Conservation (phyloP, 2,113 vertebrate genomes). For the Lipotes vexillifer region DNA sequence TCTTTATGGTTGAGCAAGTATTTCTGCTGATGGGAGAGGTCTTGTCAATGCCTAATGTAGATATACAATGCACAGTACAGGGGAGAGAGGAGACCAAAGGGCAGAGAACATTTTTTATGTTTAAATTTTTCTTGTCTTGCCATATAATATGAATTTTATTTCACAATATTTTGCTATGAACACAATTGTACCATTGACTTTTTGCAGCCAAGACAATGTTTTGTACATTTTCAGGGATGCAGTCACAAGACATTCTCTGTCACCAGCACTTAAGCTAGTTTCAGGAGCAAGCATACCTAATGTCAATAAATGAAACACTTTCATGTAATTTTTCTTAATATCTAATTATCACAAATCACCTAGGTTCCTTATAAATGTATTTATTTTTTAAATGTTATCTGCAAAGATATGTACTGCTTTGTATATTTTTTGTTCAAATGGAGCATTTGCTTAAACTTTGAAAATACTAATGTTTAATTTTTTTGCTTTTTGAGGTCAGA, state of each 20-base stretch:
- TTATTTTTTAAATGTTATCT: neutral
- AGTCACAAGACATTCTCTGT: neutral
- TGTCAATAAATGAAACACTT: neutral
- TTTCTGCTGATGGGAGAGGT: neutral
- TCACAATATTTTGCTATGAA: neutral
- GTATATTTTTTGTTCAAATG: neutral
- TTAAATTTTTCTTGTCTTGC: neutral
- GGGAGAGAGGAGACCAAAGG: neutral
- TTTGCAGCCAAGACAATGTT: neutral
- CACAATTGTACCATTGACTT: neutral
- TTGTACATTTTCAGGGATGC: neutral
- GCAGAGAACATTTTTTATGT: neutral
- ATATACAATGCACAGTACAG: neutral
- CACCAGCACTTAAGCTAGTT: neutral
- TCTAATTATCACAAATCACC: neutral
- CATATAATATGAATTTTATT: neutral
- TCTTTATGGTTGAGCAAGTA: neutral
- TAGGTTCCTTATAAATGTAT: neutral
- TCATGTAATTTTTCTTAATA: neutral
- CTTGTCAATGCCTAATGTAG: neutral
- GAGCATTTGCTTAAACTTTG: neutral
- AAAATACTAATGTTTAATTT: neutral
- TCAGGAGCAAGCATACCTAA: neutral
- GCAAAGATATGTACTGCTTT: neutral
- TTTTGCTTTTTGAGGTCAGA: neutral